A percentile compares a stretch with the other conserved stretches of the same genome.
phyloP scores from a whole-genome alignment of 2,113 vertebrate species.

The Nestor notabilis region DNA sequence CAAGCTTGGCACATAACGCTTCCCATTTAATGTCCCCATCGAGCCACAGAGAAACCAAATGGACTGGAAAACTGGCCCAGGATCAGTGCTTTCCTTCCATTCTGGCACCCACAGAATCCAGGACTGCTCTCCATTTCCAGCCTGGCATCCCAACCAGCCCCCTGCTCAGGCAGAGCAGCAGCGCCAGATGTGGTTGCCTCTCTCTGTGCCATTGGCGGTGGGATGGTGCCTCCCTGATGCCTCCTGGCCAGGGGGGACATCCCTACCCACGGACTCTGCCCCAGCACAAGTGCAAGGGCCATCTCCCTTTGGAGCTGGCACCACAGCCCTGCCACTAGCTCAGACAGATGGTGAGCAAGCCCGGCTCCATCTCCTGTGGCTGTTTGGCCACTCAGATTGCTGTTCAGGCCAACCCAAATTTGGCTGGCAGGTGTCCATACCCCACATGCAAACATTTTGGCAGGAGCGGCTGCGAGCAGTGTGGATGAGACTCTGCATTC shows the following conservation, averaged over 20 bases:
- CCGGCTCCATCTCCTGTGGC: neutral
- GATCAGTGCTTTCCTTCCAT: neutral
- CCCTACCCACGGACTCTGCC: neutral
- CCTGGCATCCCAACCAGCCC: neutral
- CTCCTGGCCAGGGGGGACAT: accelerated
- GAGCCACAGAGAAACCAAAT: conserved; percentile 33
- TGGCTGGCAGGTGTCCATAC: neutral
- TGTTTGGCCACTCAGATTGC: neutral
- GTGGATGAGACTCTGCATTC: neutral
- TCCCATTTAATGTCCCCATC: conserved; percentile 1
- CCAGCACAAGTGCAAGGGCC: accelerated
- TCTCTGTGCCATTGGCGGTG: neutral
- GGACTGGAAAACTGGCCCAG: conserved; percentile 27
- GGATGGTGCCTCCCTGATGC: accelerated
- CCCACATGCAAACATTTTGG: neutral
- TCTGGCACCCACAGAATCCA: neutral
- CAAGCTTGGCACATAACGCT: neutral
- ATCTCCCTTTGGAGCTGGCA: accelerated
- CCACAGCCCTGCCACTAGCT: neutral
- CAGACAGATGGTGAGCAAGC: conserved; percentile 3
- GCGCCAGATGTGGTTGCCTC: neutral
- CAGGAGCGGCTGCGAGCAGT: neutral
- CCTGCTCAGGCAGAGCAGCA: neutral
- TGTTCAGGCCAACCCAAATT: neutral
- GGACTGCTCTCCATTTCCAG: neutral